phyloP scores from a whole-genome alignment of 2,797 vertebrate genomes.

The Eremophila alpestris region DNA sequence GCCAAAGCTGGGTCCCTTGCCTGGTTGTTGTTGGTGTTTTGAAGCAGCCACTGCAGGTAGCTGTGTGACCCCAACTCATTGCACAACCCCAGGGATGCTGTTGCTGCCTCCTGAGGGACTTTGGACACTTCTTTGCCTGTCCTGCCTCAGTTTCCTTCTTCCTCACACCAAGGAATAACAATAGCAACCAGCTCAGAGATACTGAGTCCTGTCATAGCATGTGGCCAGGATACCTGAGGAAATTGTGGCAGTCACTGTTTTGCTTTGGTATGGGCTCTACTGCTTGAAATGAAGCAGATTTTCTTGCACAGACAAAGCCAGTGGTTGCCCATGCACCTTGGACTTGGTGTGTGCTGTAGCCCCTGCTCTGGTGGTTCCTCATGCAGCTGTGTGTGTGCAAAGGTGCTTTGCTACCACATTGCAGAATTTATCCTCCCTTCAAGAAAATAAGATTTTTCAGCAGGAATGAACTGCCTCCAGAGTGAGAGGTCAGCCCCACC shows the following conservation, averaged over 20 bases:
- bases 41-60: neutral
- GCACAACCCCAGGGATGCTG: neutral
- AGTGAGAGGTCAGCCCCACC: neutral
- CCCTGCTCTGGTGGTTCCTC: neutral
- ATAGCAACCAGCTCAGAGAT: neutral
- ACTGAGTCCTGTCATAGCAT: rapidly evolving
- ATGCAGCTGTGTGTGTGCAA: neutral
- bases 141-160: neutral
- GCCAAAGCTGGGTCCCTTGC: neutral
- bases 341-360: neutral
- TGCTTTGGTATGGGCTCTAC: neutral
- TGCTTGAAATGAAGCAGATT: neutral
- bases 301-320: neutral
- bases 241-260: neutral
- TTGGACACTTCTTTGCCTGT: neutral
- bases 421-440: neutral
- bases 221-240: rapidly evolving
- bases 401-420: neutral
- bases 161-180: neutral
- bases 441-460: neutral
- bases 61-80: rapidly evolving
- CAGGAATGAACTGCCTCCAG: neutral
- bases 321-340: rapidly evolving
- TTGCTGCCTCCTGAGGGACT: neutral
- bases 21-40: neutral